phyloP scores from a whole-genome alignment of 2,113 vertebrate species.

The Pithys albifrons region DNA sequence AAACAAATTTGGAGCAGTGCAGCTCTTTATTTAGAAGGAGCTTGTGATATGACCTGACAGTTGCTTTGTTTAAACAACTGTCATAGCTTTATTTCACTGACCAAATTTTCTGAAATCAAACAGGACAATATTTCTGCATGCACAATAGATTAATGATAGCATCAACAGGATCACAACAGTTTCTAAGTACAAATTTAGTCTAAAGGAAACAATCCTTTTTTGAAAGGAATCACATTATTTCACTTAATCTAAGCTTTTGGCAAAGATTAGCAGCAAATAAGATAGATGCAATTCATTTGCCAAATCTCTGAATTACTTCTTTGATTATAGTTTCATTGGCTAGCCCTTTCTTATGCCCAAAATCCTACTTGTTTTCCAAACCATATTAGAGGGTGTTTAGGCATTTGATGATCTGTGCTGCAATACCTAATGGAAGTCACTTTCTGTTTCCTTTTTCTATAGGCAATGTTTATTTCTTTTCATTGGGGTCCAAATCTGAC shows the following conservation, averaged over 20 bases:
- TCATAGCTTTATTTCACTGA: conserved; percentile 69
- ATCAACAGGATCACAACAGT: conserved; percentile 53
- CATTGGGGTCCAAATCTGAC: not conserved
- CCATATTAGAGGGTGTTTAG: not conserved
- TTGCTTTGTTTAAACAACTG: conserved; percentile 78
- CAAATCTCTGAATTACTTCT: not conserved
- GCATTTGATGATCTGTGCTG: not conserved
- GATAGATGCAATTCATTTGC: not conserved
- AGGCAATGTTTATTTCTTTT: not conserved
- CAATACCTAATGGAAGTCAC: not conserved
- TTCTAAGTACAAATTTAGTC: not conserved
- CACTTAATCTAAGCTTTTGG: not conserved
- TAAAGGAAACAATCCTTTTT: conserved; percentile 29
- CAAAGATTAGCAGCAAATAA: not conserved
- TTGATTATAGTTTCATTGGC: not conserved
- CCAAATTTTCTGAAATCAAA: conserved; percentile 63
- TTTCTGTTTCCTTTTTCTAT: not conserved
- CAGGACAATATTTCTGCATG: conserved; percentile 42
- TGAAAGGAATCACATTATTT: not conserved
- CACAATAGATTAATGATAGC: conserved; percentile 16
- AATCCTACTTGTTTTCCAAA: not conserved
- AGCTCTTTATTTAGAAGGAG: conserved; percentile 71
- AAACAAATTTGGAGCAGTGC: conserved; percentile 68
- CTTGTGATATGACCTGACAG: conserved; percentile 68
- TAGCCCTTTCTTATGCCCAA: not conserved